Base-by-base conservation (phyloP, 2,797 vertebrate genomes). In the Epinephelus coioides region DNA sequence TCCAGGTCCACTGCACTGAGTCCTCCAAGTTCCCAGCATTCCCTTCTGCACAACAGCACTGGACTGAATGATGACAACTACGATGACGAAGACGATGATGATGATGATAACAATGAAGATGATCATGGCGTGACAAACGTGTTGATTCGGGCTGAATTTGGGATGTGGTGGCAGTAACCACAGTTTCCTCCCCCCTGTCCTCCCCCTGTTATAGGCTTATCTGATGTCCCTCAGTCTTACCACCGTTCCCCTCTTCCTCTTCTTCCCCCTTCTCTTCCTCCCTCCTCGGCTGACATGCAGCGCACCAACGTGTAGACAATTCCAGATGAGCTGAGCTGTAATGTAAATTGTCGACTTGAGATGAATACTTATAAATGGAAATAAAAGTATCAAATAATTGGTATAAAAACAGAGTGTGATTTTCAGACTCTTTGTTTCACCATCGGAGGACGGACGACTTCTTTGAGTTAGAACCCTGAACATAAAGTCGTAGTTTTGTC, bases 1-100 rank as follows among this genome's bases (percentile, higher is more conserved):
- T 87, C 38, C 82, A 94, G 95, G 91, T 94, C 93, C 86, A 92
- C 93, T 93, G 93, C 95, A 95, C 94, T 94, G 93, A 94, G 89
- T 93, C 94, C 93, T 94, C 87, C 88, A 78, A 87, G 89, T 93
- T 95, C 94, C 95, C 95, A 93, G 93, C 93, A 95, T 95, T 95
- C 94, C 94, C 93, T 93, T 92, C 91, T 92, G 91, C 91, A 93
- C 90, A 91, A 66, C 90, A 91, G 88, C 92, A 89, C 91, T 93
- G 91, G 91, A 92, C 90, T 91, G 81, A 90, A 79, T 63, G 79
- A 88, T 69, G 66, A 82, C 50, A 60, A 85, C 34, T 34, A 34
- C 72, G 19, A 63, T 0, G 19, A 78, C 3, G 63, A 81, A 44
- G 69, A 81, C 10, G 78, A 83, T 54, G 69, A 81, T 51, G 69